Evolutionary conservation across 2,797 vertebrate genomes (phyloP), one percentile per base, ranked within the genome.

Genomic region (Lepilemur septentrionalis): DNA sequence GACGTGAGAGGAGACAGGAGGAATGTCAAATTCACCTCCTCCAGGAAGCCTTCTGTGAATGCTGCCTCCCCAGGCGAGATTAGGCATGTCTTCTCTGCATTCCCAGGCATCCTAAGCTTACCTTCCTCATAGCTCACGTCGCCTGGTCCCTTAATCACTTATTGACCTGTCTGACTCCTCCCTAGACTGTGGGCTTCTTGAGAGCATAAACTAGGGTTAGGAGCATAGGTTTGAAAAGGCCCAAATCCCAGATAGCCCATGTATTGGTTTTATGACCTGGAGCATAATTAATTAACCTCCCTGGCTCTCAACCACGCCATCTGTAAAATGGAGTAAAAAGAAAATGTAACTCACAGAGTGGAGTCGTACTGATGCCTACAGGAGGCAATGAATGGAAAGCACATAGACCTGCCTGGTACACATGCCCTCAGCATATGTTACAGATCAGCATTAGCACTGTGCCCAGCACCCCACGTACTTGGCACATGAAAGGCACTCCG

Each of bases 271-370:
- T 30, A 43, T 69, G 48, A 76, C 13, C 55, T 48, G 14, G 9
- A 76, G 1, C 43, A 67, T 23, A 81, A 32, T 59, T 14, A 65
- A 63, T 75, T 61, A 28, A 86, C 41, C 23, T 93, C 20, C 52
- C 52, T 28, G 41, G 46, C 50, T 28, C 63, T 95, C 83, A 81
- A 48, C 7, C 61, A 41, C 52, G 30, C 83, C 55, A 83, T 61
- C 97, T 97, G 30, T 87, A 93, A 89, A 91, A 59, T 72, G 91
- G 81, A 43, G 1, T 46, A 32, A 59, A 76, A 41, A 93, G 79
- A 94, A 79, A 95, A 63, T 20, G 38, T 35, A 88, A 52, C 59
- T 63, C 46, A 11, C 0, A 81, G 69, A 73, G 25, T 30, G 12
- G 63, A 69, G 22, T 25, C 12, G 12, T 7, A 25, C 48, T 9